Base-by-base conservation (phyloP, 1,140 invertebrate species). In the Gryon sp. region DNA sequence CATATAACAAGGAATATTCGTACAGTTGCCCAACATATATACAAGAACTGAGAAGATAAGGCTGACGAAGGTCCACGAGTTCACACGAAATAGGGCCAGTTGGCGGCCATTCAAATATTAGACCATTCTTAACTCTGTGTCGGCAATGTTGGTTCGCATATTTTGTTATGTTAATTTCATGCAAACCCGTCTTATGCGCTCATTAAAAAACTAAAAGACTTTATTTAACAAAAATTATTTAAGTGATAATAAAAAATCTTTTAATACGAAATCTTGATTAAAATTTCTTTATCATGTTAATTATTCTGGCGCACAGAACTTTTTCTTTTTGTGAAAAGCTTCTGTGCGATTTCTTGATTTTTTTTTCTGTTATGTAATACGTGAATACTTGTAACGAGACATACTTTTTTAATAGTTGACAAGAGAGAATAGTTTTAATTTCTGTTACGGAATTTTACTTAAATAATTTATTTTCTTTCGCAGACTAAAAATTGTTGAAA, bases 81-180 rank as follows among this genome's bases (percentile, higher is more conserved):
- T 53, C 34, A 30, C 45, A 15, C 36, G 22, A 18, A 53, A 65
- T 65, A 65, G 38, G 59, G 36, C 45, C 60, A 66, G 48, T 66
- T 66, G 62, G 62, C 48, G 62, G 15, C 26, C 62, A 52, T 66
- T 65, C 48, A 65, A 65, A 53, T 53, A 43, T 50, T 15, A 40
- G 20, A 28, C 59, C 26, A 65, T 52, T 66, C 50, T 66, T 66
- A 66, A 46, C 50, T 57, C 30, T 22, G 20, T n/a, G n/a, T n/a
- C 15, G 30, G 22, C 50, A 9, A 26, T 40, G 16, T 4, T 48
- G 14, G 19, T 48, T n/a, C 41, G 30, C 40, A 46, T 53, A 53
- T 41, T 63, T 66, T 26, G 22, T 8, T 8, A 52, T 52, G 63
- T 55, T 66, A 66, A 66, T 66, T 66, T n/a, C 55, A 66, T 57